phyloP scores from a whole-genome alignment of 2,797 vertebrate species.

The Semotilus atromaculatus region DNA sequence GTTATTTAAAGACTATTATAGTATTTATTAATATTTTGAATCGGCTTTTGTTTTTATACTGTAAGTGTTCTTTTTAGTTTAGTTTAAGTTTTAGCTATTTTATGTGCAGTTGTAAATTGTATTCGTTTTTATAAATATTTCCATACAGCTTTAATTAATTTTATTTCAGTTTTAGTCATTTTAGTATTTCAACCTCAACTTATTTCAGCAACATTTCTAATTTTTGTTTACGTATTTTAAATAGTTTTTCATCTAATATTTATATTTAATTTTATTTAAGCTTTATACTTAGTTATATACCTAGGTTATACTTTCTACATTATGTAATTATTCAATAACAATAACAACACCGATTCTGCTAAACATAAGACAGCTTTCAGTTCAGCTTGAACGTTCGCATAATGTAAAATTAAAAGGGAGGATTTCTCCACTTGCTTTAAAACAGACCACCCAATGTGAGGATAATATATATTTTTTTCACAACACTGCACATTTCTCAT shows the following conservation, averaged over 20 bases:
- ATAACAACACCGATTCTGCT: background rate
- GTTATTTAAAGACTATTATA: background rate
- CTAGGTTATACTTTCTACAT: too few relatives aligned
- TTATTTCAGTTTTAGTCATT: background rate
- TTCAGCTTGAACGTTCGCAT: background rate
- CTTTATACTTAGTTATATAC: background rate
- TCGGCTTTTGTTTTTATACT: background rate
- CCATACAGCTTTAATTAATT: background rate
- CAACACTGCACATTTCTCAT: constrained; percentile 9
- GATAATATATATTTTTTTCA: constrained; percentile 38
- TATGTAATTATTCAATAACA: background rate
- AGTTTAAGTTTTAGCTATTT: background rate
- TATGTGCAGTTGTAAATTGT: too few relatives aligned
- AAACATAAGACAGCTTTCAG: background rate
- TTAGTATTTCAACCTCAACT: background rate
- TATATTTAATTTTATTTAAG: background rate
- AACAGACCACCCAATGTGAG: constrained; percentile 20
- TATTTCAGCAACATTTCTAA: background rate
- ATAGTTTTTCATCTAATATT: background rate
- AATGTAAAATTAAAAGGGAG: background rate
- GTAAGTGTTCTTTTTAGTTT: too few relatives aligned
- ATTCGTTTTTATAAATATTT: background rate
- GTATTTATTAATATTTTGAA: background rate
- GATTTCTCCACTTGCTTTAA: background rate
- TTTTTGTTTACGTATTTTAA: background rate